Conservation (phyloP, 2,888 invertebrate genomes). For the Creontiades dilutus region DNA sequence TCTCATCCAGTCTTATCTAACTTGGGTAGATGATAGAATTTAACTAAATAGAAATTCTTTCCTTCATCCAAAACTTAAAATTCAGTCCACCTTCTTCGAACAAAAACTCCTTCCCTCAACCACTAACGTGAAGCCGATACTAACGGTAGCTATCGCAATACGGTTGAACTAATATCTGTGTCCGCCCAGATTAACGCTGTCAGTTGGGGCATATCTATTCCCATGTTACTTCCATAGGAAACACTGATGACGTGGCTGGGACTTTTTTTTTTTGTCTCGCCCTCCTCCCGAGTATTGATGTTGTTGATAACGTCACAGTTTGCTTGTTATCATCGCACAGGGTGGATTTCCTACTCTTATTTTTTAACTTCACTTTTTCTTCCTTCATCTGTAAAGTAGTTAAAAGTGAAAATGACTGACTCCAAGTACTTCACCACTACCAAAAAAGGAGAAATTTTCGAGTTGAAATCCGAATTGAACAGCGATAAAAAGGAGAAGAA, state of each 20-base stretch:
- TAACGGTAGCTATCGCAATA: no score
- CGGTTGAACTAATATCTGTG: no score
- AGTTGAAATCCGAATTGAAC: constrained; percentile 98
- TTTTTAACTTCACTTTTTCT: constrained; percentile 26
- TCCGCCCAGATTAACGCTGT: no score
- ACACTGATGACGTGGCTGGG: background rate
- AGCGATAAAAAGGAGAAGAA: constrained; percentile 99
- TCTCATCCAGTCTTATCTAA: no score
- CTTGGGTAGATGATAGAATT: no score
- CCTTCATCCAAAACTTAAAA: no score
- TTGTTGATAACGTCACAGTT: constrained; percentile 55
- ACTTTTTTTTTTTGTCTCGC: background rate
- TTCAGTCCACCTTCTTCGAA: no score
- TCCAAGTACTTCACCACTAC: constrained; percentile 99
- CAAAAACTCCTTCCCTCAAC: no score
- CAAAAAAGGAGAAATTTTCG: constrained; percentile 99
- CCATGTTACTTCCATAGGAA: no score
- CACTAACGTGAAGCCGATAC: no score
- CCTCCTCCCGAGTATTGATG: constrained; percentile 39
- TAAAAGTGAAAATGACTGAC: constrained; percentile 90
- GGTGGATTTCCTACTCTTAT: background rate
- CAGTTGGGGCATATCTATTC: no score
- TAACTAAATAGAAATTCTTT: no score
- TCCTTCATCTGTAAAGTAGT: background rate
- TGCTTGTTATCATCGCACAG: constrained; percentile 28